Conservation (phyloP, 2,888 invertebrate genomes). For the Apeira syringaria region DNA sequence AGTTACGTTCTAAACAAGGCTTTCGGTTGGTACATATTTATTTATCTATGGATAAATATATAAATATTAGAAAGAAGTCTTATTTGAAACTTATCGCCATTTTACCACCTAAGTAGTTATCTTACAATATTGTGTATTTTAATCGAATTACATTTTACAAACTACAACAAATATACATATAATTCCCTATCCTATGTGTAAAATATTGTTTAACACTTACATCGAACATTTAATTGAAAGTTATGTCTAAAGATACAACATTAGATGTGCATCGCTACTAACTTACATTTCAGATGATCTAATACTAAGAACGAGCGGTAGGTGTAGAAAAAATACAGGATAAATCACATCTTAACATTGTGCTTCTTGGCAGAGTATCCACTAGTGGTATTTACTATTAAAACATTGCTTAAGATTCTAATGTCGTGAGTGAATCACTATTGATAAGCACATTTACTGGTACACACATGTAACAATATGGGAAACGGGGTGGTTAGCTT, state of each 20-base stretch:
- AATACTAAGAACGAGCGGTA: conserved; percentile 2
- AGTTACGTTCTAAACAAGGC: no score
- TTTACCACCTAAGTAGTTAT: conserved; percentile 15
- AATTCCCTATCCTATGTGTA: conserved; percentile 40
- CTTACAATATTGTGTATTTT: conserved; percentile 15
- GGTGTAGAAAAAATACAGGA: conserved; percentile 1
- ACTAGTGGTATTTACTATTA: no score
- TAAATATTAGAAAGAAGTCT: conserved; percentile 12
- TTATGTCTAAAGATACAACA: conserved; percentile 36
- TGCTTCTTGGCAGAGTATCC: no score
- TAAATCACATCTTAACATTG: no score
- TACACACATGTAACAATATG: no score
- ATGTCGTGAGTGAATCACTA: no score
- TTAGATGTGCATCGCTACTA: conserved; percentile 42
- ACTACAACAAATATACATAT: conserved; percentile 62
- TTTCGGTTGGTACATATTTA: no score
- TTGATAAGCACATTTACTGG: no score
- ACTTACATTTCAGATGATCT: neutral
- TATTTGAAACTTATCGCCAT: conserved; percentile 29
- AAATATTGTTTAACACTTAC: conserved; percentile 53
- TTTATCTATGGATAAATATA: no score
- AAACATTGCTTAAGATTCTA: no score
- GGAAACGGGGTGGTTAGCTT: no score
- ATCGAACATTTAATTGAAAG: conserved; percentile 14
- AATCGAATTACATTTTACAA: conserved; percentile 36